Base-by-base conservation (phyloP, 2,113 vertebrate species). In the Oostethus manadensis region DNA sequence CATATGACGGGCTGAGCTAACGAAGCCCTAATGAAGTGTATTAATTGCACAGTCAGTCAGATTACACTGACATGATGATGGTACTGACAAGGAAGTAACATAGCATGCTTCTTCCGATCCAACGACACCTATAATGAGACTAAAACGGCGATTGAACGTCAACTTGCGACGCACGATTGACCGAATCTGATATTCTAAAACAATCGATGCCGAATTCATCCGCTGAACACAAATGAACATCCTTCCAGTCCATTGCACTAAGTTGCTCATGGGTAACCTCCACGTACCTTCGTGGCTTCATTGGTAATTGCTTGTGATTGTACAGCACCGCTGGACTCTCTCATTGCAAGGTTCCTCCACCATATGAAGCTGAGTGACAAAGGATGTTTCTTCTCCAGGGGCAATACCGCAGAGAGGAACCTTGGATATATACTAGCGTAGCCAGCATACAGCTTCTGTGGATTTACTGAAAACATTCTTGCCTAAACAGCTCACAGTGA, bases 21-120 rank as follows among this genome's bases (percentile, higher is more conserved):
- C 86, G 83, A 85, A 84, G 77, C 81, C 78, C 79, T 84, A 87
- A 85, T 87, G 84, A 79, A 77, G 73, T 79, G 57, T 79, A 87
- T 88, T 86, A 87, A 89, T 87, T 88, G 81, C 53, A 67, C 56
- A 49, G 18, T 57, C 42, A 21, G 23, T 18, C 21, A 45, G 22
- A 47, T n/a, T n/a, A n/a, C n/a, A n/a, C n/a, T 58, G 23, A 47
- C 17, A 45, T 58, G 23, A 29, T n/a, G n/a, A n/a, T n/a, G n/a
- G n/a, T 58, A 45, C 16, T 35, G 51, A 54, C 26, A 38, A 54
- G 51, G 17, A 54, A 35, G 17, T n/a, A 21, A 21, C 14, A 55
- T 13, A 2, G 13, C 35, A 21, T 40, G 38, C 38, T 11, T 42
- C 38, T 55, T 8, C 13, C 8, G 15, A 26, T 17, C 13, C 15